phyloP scores from a whole-genome alignment of 2,113 vertebrate genomes.

The Lycocorax pyrrhopterus region DNA sequence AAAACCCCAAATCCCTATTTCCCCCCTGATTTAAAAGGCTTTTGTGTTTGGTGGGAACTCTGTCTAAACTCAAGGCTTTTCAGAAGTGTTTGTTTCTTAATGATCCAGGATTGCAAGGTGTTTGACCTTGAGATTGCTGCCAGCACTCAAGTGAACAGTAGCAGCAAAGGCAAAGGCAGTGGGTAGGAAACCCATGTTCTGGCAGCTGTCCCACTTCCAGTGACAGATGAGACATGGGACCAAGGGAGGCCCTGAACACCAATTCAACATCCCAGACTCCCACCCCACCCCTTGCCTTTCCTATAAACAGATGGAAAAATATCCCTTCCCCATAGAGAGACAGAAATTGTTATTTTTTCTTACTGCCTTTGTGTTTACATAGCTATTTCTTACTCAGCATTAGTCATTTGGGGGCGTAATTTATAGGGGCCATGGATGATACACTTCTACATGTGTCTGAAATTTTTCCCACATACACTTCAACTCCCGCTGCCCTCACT shows the following conservation, averaged over 20 bases:
- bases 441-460: background rate
- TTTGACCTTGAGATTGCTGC: background rate
- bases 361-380: constrained; percentile 40
- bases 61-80: background rate
- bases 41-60: constrained; percentile 59
- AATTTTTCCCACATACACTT: background rate
- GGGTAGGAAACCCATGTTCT: background rate
- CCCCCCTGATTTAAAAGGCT: constrained; percentile 13
- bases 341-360: constrained; percentile 34
- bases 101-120: background rate
- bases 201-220: background rate
- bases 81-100: constrained; percentile 8
- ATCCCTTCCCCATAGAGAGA: background rate
- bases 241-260: constrained; percentile 10
- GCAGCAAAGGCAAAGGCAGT: background rate
- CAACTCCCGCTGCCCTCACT: background rate
- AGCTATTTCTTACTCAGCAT: constrained; percentile 44
- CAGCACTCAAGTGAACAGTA: background rate
- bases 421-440: background rate
- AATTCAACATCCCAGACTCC: background rate
- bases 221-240: constrained; percentile 46
- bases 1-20: background rate
- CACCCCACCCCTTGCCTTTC: background rate
- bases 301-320: constrained; percentile 19
- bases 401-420: constrained; percentile 1